Evolutionary conservation across 2,797 vertebrate genomes (phyloP).

Genomic region (Gymnothorax javanicus): DNA sequence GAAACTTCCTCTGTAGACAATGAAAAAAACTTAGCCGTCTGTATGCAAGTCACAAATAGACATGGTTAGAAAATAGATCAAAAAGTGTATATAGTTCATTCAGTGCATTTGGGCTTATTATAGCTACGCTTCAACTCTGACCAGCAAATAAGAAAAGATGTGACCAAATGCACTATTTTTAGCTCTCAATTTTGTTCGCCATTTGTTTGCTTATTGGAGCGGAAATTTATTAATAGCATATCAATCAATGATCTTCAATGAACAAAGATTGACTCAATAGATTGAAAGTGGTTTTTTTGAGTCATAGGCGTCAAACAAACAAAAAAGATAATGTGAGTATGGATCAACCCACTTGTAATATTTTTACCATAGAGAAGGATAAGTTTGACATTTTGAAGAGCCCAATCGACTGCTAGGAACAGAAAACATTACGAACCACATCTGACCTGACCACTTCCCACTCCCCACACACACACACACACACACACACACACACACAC

Average conservation of each 20-base stretch:
- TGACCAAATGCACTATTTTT: not conserved
- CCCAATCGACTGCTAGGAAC: not conserved
- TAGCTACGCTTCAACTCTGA: not conserved
- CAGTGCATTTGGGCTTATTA: not conserved
- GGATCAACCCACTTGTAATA: not conserved
- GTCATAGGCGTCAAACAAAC: not conserved
- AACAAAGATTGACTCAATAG: not conserved
- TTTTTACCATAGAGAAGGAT: not conserved
- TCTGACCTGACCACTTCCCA: no score
- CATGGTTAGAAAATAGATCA: not conserved
- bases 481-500: no score
- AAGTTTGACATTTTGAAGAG: constrained; percentile 14
- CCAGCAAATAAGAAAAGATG: not conserved
- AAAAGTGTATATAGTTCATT: not conserved
- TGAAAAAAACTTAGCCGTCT: not conserved
- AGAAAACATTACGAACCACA: constrained; percentile 21
- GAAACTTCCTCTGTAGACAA: constrained; percentile 4
- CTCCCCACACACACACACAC: no score
- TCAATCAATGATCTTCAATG: not conserved
- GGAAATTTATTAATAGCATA: not conserved
- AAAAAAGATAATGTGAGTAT: not conserved
- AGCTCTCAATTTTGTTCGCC: no score
- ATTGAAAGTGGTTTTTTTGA: not conserved
- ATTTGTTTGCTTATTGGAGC: not conserved
- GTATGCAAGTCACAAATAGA: not conserved